Percentiles rank a stretch among this genome's conserved stretches.
phyloP scores from a whole-genome alignment of 2,888 invertebrate genomes.

The Eristalis pertinax region DNA sequence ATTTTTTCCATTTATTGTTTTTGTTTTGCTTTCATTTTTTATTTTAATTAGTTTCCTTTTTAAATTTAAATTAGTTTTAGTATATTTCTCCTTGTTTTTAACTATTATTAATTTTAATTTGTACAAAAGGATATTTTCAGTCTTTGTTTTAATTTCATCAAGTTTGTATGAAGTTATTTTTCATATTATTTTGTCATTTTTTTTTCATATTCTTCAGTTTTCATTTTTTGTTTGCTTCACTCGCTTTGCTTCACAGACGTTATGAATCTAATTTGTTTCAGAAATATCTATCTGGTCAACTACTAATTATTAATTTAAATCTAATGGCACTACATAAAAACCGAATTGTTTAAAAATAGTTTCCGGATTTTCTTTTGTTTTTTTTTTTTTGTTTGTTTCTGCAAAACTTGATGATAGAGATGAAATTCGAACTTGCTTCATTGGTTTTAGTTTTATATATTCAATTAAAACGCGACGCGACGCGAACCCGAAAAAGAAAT shows the following conservation, averaged over 20 bases:
- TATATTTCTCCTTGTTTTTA: constrained; percentile 54
- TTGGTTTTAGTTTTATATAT: constrained; percentile 16
- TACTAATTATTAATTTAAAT: constrained; percentile 25
- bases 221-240: constrained; percentile 31
- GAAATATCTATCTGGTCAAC: constrained; percentile 62
- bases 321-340: constrained; percentile 66
- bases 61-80: constrained; percentile 71
- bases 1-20: constrained; percentile 64
- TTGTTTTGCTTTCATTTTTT: neutral
- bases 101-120: constrained; percentile 67
- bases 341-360: constrained; percentile 17
- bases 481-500: constrained; percentile 68
- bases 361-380: neutral
- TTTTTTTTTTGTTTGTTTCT: neutral
- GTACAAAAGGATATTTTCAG: constrained; percentile 70
- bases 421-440: constrained; percentile 57
- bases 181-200: constrained; percentile 38
- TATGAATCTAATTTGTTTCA: constrained; percentile 63
- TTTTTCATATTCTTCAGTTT: constrained; percentile 46
- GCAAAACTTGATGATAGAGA: constrained; percentile 46
- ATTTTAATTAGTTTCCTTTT: constrained; percentile 65
- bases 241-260: constrained; percentile 49
- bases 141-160: constrained; percentile 65
- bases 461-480: constrained; percentile 67
- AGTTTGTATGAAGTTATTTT: constrained; percentile 38